These are phyloP conservation scores for Typhlomys cinereus DNA, from an alignment of 2,113 vertebrate genomes.

Conservation along the genomic window DNA sequence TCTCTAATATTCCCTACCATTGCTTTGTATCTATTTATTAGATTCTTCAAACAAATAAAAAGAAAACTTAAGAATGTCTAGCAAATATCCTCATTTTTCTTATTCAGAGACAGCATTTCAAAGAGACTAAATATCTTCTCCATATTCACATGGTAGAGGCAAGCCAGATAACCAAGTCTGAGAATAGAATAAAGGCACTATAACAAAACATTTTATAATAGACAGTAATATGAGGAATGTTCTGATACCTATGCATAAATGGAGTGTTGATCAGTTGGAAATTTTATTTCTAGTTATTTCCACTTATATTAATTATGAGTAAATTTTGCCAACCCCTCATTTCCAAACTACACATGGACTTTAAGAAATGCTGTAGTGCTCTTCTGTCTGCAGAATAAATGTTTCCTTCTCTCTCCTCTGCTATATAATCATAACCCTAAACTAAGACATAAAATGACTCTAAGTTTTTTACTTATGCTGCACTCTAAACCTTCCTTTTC, in stretches of 20 bases:
- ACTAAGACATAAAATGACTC: too few species aligned
- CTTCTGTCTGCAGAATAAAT: background rate
- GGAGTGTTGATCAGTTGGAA: background rate
- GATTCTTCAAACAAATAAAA: background rate
- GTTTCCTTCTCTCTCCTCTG: background rate
- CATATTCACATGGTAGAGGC: background rate
- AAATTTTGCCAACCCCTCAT: too few species aligned
- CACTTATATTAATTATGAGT: too few species aligned
- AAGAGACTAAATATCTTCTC: background rate
- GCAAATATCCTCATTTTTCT: background rate
- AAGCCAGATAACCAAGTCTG: too few species aligned
- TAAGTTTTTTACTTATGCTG: background rate
- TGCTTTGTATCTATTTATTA: background rate
- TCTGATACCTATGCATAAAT: background rate
- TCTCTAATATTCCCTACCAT: background rate
- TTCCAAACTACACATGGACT: background rate
- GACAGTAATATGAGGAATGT: background rate
- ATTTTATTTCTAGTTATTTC: background rate
- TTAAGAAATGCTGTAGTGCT: rapidly evolving
- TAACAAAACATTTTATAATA: rapidly evolving
- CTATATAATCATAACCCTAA: too few species aligned
- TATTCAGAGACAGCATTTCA: background rate
- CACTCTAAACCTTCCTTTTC: background rate
- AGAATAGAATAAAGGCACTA: background rate
- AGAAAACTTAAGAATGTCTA: background rate